Evolutionary conservation across 2,113 vertebrate genomes (phyloP), one percentile per base, ranked within the genome.

Genomic region (Capricornis sumatraensis): DNA sequence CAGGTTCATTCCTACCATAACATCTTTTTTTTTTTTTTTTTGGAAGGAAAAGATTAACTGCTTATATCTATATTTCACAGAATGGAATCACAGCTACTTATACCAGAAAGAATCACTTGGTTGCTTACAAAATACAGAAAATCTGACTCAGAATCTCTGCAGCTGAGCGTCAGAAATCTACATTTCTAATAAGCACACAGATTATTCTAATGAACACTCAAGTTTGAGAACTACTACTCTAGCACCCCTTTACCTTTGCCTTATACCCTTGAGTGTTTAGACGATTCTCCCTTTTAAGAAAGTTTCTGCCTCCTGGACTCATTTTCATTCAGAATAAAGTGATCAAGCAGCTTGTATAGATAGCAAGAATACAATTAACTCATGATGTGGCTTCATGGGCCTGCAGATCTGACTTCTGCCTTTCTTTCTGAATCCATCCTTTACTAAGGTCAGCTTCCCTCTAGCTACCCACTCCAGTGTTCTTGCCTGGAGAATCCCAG

Each of bases 311-410:
- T 45, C 74, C 27, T 74, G 7, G 6, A 33, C 13, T 96, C 19
- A 84, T 87, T 97, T 95, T 74, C 62, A 78, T 83, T 91, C 33
- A 27, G 11, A 97, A 96, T 60, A 45, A 23, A 81, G 27, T 45
- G 17, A 92, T 55, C 40, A 83, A 57, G 2, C 15, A 89, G 50
- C 33, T 82, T 91, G 40, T 85, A 16, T 7, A 36, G 7, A 27
- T 17, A 43, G 47, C 0, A 28, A 91, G 55, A 84, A 40, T 12
- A 87, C 25, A 64, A 21, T 87, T 33, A 47, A 58, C 7, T 71
- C 40, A 5, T 6, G 30, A 33, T 27, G 33, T 52, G n/a, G 52
- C 79, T 27, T 1, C 4, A 52, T 60, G 33, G 11, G 30, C 55
- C 47, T 8, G 28, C 7, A 81, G 47, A 23, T 27, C 11, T 64